Base-by-base conservation (phyloP, 2,113 vertebrate species). In the Pelmatolapia mariae region DNA sequence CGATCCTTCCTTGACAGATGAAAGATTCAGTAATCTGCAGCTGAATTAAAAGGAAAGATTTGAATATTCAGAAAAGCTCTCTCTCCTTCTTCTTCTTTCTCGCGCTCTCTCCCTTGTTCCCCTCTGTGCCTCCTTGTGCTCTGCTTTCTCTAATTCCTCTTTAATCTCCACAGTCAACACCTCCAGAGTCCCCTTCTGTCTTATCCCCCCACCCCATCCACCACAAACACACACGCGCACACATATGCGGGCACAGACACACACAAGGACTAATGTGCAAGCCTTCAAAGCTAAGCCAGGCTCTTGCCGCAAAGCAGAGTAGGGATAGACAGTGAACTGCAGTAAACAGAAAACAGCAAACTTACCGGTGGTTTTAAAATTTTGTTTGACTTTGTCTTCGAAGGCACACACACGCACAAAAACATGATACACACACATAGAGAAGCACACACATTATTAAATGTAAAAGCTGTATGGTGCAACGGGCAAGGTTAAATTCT, bases 151-250 rank as follows among this genome's bases (percentile, higher is more conserved):
- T 94, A 93, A 95, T 92, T 94, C 89, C 91, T 86, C 82, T 92
- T 88, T 95, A 95, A 95, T 94, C 93, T 94, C 89, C 71, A 50
- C 80, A 91, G 93, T 94, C 94, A 91, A 94, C 94, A 95, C 93
- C 89, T 95, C 91, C 89, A 89, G 89, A 94, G 91, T 86, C 78
- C 78, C 90, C 89, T 87, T 91, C 92, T 92, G 92, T 91, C 89
- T 89, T 79, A 87, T 57, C 52, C 87, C 47, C 85, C 7, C 80
- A 26, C 80, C 71, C 38, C 66, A 24, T 43, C 38, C 24, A 11
- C 54, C 15, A 45, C 54, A 81, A 57, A 59, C 19, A 80, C 71
- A 76, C 45, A 79, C 71, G 12, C 2, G 29, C 24, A 24, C 8
- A 79, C 50, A 59, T 40, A 83, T 40, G 33, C 24, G 57, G 19